Percentiles rank a stretch among this genome's conserved stretches.
Conservation (phyloP, 2,797 vertebrate species). For the Chelon auratus region DNA sequence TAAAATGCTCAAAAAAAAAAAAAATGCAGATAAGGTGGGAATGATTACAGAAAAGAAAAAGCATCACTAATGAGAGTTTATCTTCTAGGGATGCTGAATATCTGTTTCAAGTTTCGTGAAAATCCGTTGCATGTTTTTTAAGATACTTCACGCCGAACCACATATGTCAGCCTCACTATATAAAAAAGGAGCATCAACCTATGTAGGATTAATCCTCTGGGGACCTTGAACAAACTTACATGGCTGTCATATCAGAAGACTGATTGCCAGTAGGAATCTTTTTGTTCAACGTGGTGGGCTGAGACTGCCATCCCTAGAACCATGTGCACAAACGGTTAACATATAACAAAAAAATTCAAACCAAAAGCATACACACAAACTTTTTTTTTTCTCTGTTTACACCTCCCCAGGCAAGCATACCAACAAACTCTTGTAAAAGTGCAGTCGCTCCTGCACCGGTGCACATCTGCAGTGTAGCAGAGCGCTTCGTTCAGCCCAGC, state of each 20-base stretch:
- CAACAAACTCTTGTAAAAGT: slow-evolving; percentile 41
- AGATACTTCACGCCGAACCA: not conserved
- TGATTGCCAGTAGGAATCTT: not conserved
- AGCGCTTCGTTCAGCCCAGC: slow-evolving; percentile 38
- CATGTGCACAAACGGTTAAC: too few relatives aligned
- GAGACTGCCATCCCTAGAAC: not conserved
- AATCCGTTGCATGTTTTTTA: not conserved
- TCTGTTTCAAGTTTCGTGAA: not conserved
- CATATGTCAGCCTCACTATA: not conserved
- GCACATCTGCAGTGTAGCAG: slow-evolving; percentile 43
- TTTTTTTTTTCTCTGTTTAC: slow-evolving; percentile 44
- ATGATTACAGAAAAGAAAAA: too few relatives aligned
- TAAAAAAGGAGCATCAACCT: not conserved
- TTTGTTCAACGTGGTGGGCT: not conserved
- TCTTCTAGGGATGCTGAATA: not conserved
- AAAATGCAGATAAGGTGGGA: too few relatives aligned
- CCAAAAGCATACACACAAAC: slow-evolving; percentile 19
- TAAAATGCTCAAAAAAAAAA: not conserved
- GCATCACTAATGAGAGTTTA: not conserved
- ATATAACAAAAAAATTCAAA: slow-evolving; percentile 1
- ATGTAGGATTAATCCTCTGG: not conserved
- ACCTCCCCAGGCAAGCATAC: slow-evolving; percentile 41
- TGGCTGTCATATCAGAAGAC: not conserved
- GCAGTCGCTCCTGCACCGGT: slow-evolving; percentile 34
- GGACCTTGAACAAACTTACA: not conserved